Conservation (phyloP, 2,797 vertebrate genomes). For the Mallotus villosus region DNA sequence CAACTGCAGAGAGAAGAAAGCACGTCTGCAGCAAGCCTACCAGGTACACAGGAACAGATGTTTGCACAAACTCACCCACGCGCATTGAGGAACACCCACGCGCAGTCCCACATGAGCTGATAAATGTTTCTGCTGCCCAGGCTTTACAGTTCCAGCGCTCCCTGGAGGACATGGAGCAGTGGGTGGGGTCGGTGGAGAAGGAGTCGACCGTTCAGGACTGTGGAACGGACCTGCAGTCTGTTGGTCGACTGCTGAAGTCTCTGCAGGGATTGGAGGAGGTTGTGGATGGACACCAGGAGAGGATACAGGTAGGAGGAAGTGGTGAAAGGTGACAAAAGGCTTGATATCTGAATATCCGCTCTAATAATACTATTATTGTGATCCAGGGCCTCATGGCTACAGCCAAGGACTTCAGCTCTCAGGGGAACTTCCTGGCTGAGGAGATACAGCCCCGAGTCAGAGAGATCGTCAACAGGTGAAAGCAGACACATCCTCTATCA, state of each 20-base stretch:
- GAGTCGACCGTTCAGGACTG: constrained; percentile 68
- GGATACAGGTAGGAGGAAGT: constrained; percentile 58
- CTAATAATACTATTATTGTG: neutral
- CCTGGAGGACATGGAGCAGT: constrained; percentile 79
- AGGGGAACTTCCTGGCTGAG: constrained; percentile 80
- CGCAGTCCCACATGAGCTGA: too few relatives aligned
- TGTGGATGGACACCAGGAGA: constrained; percentile 70
- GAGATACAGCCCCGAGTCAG: constrained; percentile 77
- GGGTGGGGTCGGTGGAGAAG: constrained; percentile 75
- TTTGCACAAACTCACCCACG: constrained; percentile 22
- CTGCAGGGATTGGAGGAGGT: constrained; percentile 82
- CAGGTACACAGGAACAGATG: constrained; percentile 68
- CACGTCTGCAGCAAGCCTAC: constrained; percentile 78
- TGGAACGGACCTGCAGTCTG: constrained; percentile 70
- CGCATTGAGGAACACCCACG: neutral
- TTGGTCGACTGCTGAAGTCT: constrained; percentile 75
- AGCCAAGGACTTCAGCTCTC: constrained; percentile 68
- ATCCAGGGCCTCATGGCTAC: constrained; percentile 72
- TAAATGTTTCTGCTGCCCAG: constrained; percentile 56
- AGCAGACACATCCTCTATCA: neutral
- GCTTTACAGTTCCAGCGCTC: constrained; percentile 78
- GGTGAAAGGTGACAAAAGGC: neutral
- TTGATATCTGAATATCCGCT: neutral
- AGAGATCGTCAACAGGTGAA: constrained; percentile 77
- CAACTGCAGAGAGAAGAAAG: constrained; percentile 79